Percentiles rank a stretch among this genome's conserved stretches.
phyloP scores from a whole-genome alignment of 2,888 invertebrate genomes.

The Rhamnusium bicolor region DNA sequence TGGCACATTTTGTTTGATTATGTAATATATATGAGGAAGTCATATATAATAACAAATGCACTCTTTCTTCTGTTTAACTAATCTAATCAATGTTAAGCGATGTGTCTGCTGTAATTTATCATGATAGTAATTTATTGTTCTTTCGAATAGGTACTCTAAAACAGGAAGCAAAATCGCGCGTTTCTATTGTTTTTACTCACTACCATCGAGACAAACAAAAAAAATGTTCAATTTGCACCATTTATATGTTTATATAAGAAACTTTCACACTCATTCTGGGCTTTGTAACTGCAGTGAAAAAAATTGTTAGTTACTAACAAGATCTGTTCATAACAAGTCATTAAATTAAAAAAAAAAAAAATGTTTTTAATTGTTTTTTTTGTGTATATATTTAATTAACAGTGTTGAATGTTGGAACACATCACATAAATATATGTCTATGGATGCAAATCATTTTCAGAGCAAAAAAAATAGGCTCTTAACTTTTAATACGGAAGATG shows the following conservation, averaged over 20 bases:
- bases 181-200: constrained; percentile 23
- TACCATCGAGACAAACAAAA: background rate
- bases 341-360: background rate
- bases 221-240: background rate
- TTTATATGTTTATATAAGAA: constrained; percentile 9
- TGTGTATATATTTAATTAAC: constrained; percentile 14
- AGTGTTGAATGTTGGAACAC: constrained; percentile 57
- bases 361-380: constrained; percentile 12
- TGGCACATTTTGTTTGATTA: too few relatives aligned
- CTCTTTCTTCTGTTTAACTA: background rate
- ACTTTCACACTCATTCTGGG: constrained; percentile 16
- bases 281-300: background rate
- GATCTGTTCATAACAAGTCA: constrained; percentile 11
- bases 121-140: background rate
- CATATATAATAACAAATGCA: background rate
- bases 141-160: background rate
- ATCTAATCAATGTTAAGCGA: background rate
- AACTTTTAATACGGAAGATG: constrained; percentile 74
- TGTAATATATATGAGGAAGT: too few relatives aligned
- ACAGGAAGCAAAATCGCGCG: background rate
- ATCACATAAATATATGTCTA: constrained; percentile 63
- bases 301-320: constrained; percentile 1
- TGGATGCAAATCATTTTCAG: constrained; percentile 44
- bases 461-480: constrained; percentile 70
- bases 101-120: background rate